Evolutionary conservation across 2,888 invertebrate genomes (phyloP).

Genomic region (Eupithecia subumbrata): DNA sequence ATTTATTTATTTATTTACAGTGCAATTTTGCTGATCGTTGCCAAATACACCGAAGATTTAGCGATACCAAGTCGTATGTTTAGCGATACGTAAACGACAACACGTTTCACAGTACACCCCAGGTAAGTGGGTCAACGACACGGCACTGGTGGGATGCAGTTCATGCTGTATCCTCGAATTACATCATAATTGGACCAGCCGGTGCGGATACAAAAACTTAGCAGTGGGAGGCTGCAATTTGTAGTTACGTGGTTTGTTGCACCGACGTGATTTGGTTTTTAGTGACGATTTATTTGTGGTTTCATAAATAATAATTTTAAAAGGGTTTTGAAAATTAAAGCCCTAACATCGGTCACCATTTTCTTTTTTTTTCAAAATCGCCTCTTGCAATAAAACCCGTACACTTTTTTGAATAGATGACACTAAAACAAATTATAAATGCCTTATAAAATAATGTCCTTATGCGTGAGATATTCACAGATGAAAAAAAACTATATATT

Average conservation of each 20-base stretch:
- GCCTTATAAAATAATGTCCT: no score
- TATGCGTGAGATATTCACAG: no score
- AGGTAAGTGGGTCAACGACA: slow-evolving; percentile 45
- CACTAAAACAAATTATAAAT: no score
- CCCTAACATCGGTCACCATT: no score
- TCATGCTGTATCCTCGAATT: slow-evolving; percentile 36
- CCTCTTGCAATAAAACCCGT: no score
- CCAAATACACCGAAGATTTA: not conserved
- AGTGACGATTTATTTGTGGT: not conserved
- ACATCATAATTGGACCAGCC: slow-evolving; percentile 44
- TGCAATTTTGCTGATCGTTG: not conserved
- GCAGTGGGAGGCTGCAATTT: slow-evolving; percentile 8
- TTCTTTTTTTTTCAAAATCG: no score
- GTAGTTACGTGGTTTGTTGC: not conserved
- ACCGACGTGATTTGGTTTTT: not conserved
- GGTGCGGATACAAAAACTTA: slow-evolving; percentile 22
- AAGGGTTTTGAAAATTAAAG: no score
- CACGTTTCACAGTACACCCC: slow-evolving; percentile 36
- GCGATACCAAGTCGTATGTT: not conserved
- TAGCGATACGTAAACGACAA: not conserved
- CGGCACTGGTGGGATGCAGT: slow-evolving; percentile 36
- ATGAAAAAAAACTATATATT: no score
- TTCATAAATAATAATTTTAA: no score
- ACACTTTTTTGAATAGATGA: no score
- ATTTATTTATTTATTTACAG: no score